Conservation (phyloP, 2,888 invertebrate species). For the Lasioglossum leucozonium region DNA sequence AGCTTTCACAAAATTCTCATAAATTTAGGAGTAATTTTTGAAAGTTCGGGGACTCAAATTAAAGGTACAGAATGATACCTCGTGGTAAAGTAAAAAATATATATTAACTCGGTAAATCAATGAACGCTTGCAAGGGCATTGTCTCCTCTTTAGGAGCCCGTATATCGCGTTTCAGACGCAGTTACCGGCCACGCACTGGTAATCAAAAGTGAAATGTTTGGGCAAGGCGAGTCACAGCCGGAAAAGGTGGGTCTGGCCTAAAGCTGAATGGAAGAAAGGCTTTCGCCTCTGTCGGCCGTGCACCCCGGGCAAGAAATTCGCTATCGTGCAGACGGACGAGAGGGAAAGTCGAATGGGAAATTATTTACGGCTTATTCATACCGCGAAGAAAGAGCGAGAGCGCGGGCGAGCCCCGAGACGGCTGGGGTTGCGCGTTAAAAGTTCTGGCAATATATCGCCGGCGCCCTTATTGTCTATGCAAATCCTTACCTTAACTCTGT, state of each 20-base stretch:
- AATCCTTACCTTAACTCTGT: constrained; percentile 79
- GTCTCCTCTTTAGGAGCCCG: constrained; percentile 9
- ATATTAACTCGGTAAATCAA: background rate
- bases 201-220: constrained; percentile 62
- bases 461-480: constrained; percentile 79
- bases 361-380: constrained; percentile 80
- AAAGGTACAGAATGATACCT: too few relatives aligned
- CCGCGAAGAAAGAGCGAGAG: constrained; percentile 30
- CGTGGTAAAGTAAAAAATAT: too few relatives aligned
- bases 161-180: constrained; percentile 48
- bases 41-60: background rate
- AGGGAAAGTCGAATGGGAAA: constrained; percentile 72
- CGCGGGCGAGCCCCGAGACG: constrained; percentile 35
- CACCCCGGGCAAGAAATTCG: constrained; percentile 17
- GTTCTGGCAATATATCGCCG: constrained; percentile 77
- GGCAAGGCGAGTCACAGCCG: constrained; percentile 1
- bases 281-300: constrained; percentile 43
- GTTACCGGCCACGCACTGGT: constrained; percentile 53
- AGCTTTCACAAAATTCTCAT: background rate
- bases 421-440: constrained; percentile 72
- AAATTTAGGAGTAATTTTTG: background rate
- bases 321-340: constrained; percentile 34
- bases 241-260: constrained; percentile 20
- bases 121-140: background rate
- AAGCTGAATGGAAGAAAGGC: constrained; percentile 33